A percentile compares a stretch with the other conserved stretches of the same genome.
Evolutionary conservation across 2,888 invertebrate genomes (phyloP).

Genomic region (Ischnus inquisitorius): DNA sequence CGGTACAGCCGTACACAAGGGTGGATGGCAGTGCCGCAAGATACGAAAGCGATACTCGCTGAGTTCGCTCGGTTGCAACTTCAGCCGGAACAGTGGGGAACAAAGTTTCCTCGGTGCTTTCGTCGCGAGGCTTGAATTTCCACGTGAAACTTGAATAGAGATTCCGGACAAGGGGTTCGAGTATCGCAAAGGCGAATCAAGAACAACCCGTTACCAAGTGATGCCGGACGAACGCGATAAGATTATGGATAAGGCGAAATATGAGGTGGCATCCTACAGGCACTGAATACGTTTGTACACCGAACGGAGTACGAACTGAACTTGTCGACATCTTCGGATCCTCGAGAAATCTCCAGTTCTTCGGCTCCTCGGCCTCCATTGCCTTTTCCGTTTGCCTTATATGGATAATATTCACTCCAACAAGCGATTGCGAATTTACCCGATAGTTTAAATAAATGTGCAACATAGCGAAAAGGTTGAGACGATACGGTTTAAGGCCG

Average conservation of each 20-base stretch:
- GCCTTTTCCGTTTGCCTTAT: too few species aligned
- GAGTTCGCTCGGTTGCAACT: conserved; percentile 2
- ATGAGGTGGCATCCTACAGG: not conserved
- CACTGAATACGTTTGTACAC: not conserved
- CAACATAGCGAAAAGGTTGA: not conserved
- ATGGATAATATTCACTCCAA: not conserved
- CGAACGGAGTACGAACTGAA: not conserved
- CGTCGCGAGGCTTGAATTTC: conserved; percentile 17
- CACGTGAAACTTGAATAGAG: conserved; percentile 15
- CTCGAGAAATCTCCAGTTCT: too few species aligned
- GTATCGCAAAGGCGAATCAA: not conserved
- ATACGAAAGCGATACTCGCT: not conserved
- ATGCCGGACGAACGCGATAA: not conserved
- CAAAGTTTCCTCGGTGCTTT: conserved; percentile 6
- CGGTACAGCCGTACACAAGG: not conserved
- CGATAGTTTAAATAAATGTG: not conserved
- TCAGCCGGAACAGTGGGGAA: not conserved
- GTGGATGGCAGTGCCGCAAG: not conserved
- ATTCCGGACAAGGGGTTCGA: conserved; percentile 8
- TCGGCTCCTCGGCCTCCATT: too few species aligned
- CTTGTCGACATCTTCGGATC: too few species aligned
- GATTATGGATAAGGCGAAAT: conserved; percentile 6
- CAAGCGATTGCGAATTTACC: not conserved
- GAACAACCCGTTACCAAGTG: not conserved
- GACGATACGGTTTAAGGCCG: not conserved